phyloP scores from a whole-genome alignment of 2,797 vertebrate species.

The Eulemur mongoz region DNA sequence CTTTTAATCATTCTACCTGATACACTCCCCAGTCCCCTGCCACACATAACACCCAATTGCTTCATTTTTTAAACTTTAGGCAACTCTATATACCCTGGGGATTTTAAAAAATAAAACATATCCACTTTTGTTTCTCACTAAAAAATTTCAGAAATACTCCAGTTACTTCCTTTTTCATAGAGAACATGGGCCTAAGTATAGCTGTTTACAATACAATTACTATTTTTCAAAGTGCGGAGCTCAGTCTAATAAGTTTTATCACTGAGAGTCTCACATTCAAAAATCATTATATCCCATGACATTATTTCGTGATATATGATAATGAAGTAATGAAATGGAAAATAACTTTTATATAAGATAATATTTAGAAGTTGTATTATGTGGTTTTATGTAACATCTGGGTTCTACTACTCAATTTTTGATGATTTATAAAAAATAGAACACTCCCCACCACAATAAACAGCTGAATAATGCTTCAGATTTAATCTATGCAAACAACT shows the following conservation, averaged over 20 bases:
- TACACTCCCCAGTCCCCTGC: not conserved
- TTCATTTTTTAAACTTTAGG: not conserved
- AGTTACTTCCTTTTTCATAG: slow-evolving; percentile 59
- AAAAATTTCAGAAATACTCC: slow-evolving; percentile 52
- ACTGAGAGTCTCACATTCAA: slow-evolving; percentile 69
- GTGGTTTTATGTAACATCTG: slow-evolving; percentile 74
- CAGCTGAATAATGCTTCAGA: slow-evolving; percentile 57
- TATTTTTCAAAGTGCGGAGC: slow-evolving; percentile 65
- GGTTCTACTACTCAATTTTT: slow-evolving; percentile 72
- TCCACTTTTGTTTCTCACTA: slow-evolving; percentile 17
- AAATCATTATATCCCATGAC: slow-evolving; percentile 75
- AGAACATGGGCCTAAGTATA: slow-evolving; percentile 54
- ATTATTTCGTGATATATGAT: slow-evolving; percentile 77
- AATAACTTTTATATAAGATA: slow-evolving; percentile 77
- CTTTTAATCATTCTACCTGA: slow-evolving; percentile 13
- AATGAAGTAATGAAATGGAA: slow-evolving; percentile 79
- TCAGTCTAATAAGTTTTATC: slow-evolving; percentile 77
- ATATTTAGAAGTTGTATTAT: slow-evolving; percentile 74
- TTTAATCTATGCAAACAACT: slow-evolving; percentile 67
- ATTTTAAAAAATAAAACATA: not conserved
- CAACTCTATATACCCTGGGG: not conserved
- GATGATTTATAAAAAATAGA: slow-evolving; percentile 70
- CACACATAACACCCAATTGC: not conserved
- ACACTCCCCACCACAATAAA: slow-evolving; percentile 66
- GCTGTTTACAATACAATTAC: slow-evolving; percentile 67